Base-by-base conservation (phyloP, 2,888 invertebrate genomes). In the Dynastes hyllus region DNA sequence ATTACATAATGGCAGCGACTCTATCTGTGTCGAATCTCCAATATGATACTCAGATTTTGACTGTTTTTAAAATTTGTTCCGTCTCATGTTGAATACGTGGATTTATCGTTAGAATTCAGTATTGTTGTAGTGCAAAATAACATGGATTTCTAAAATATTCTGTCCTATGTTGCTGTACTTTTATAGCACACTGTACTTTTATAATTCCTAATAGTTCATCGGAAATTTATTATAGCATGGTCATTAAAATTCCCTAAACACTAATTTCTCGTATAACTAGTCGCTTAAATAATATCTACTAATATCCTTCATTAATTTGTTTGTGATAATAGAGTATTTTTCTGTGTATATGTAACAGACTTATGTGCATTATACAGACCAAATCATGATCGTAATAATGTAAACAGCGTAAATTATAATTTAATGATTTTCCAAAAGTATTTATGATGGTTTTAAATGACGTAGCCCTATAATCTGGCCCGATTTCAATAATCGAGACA, bases 331-430 rank as follows among this genome's bases (percentile, higher is more conserved):
- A 61, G 61, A 6, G 6, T 71, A 55, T 71, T 61, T 75, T 75
- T 75, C 61, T 27, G 13, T n/a, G 32, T 66, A 40, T 66, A 45
- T 45, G 0, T 45, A 45, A 45, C 11, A 45, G 11, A 11, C 1
- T 45, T 45, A 45, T 45, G 8, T 8, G 45, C 2, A 11, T 22
- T 22, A 22, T 16, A 22, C 22, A 22, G 5, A 58, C 55, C 55
- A 8, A 22, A 22, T 22, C 55, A 5, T 16, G 6, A 16, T 22
- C 73, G 40, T 37, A 37, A 37, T 51, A 22, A 75, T 53, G 69
- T 61, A 75, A 75, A 75, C 73, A 75, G 58, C 13, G 22, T 61
- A 75, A 75, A 75, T 75, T 75, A 75, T 75, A 75, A 50, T 50
- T 61, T 75, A 75, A 75, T 63, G 73, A 75, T 75, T 27, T 61